Base-by-base conservation (phyloP, 2,888 invertebrate genomes). In the Papilio gigon region DNA sequence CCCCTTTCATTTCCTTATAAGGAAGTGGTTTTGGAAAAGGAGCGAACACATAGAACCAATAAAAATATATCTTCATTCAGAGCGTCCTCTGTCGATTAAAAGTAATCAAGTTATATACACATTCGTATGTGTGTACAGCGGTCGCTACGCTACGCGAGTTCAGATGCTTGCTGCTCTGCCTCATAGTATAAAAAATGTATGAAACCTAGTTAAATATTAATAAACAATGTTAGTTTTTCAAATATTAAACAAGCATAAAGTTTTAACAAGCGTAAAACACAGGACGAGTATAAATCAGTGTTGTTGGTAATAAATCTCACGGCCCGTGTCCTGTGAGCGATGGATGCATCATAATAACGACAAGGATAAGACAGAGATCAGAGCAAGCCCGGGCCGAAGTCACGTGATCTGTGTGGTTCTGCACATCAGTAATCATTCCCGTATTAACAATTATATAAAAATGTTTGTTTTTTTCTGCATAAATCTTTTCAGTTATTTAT, bases 351-450 rank as follows among this genome's bases (percentile, higher is more conserved):
- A 77, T 78, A 76, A 74, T 79, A 77, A 81, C 80, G 77, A 75
- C 77, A 75, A 80, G 77, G 79, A 74, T 79, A 82, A 86, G 80
- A 87, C 86, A 87, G 86, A 85, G 82, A 75, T 75, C 71, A 70
- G 35, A 66, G 64, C 35, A 70, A 64, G 68, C 17, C 58, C 27
- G 14, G 33, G 22, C 58, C 35, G 25, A 60, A 44, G 44, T 37
- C 22, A 40, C 25, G 20, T 12, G 12, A 2, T 37, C 50, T 14
- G 22, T 25, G 62, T 62, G 73, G 72, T 73, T 74, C 75, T 61
- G 71, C 71, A 72, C 27, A 40, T 47, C 20, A 44, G 20, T 20
- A 40, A n/a, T 40, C 5, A 40, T n/a, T n/a, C n/a, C n/a, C n/a
- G n/a, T 40, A n/a, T 37, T 14, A 37, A 40, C 14, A 40, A 11